Percentiles rank a stretch among this genome's conserved stretches.
Evolutionary conservation across 2,888 invertebrate genomes (phyloP).

Genomic region (Lissonota sp.): DNA sequence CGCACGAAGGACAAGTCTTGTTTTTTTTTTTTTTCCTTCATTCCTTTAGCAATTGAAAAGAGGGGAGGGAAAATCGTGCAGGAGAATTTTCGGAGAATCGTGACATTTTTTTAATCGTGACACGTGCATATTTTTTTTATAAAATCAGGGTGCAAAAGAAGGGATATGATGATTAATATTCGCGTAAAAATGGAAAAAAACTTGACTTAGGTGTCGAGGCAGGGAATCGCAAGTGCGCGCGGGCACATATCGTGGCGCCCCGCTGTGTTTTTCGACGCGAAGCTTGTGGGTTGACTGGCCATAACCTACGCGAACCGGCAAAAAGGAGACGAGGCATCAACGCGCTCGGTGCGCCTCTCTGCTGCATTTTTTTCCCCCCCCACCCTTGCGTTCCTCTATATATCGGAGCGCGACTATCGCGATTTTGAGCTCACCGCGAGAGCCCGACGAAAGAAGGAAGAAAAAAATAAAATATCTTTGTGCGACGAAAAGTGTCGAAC

Average conservation of each 20-base stretch:
- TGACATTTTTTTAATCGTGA: slow-evolving; percentile 43
- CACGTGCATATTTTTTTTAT: slow-evolving; percentile 51
- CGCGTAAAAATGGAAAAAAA: neutral
- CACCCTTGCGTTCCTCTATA: too few species aligned
- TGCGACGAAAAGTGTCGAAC: neutral
- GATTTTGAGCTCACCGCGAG: too few species aligned
- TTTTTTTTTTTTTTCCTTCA: too few species aligned
- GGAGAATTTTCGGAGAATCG: too few species aligned
- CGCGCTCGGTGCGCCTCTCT: neutral
- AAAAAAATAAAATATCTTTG: neutral
- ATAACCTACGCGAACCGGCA: slow-evolving; percentile 74
- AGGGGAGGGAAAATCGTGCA: too few species aligned
- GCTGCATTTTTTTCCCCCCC: too few species aligned
- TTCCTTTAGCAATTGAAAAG: too few species aligned
- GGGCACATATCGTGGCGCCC: slow-evolving; percentile 79
- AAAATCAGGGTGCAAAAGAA: slow-evolving; percentile 27
- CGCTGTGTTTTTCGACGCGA: slow-evolving; percentile 78
- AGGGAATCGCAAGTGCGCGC: slow-evolving; percentile 54
- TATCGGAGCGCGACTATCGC: too few species aligned
- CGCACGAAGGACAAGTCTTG: slow-evolving; percentile 56
- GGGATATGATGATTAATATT: neutral
- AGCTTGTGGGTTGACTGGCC: slow-evolving; percentile 69
- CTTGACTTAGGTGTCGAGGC: slow-evolving; percentile 2
- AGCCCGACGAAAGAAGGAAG: too few species aligned
- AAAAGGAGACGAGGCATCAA: slow-evolving; percentile 64